Evolutionary conservation across 2,888 invertebrate genomes (phyloP).

Genomic region (Conistra vaccinii): DNA sequence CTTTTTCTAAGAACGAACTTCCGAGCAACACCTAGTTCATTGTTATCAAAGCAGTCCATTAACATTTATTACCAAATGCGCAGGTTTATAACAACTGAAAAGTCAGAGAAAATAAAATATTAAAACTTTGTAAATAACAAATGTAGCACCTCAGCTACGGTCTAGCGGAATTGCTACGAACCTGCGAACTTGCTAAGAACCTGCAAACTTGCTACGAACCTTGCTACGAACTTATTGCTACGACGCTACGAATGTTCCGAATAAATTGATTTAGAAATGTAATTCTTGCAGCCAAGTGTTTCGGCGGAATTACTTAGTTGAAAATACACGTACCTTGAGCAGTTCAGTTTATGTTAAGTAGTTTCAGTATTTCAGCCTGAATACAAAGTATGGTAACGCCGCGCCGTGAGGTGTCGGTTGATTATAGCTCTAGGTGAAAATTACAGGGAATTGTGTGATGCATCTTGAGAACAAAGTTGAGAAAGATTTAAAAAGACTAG

Average conservation of each 20-base stretch:
- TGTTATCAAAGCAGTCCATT: neutral
- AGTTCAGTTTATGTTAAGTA: conserved; percentile 38
- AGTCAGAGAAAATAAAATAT: neutral
- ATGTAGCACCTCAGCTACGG: conserved; percentile 17
- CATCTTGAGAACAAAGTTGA: neutral
- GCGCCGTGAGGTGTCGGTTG: neutral
- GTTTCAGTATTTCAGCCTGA: conserved; percentile 45
- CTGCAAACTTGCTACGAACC: neutral
- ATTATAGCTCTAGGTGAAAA: conserved; percentile 11
- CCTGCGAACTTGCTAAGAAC: conserved; percentile 7
- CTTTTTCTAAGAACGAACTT: neutral
- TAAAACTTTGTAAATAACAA: neutral
- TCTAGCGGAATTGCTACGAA: conserved; percentile 1
- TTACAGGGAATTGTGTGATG: neutral
- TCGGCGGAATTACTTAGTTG: conserved; percentile 25
- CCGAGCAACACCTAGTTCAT: neutral
- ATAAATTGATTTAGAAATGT: conserved; percentile 50
- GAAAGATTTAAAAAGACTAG: neutral
- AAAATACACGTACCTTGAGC: conserved; percentile 25
- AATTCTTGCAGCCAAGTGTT: conserved; percentile 36
- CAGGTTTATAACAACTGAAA: no score
- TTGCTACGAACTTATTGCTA: conserved; percentile 13
- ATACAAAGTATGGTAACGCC: conserved; percentile 33
- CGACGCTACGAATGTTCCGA: conserved; percentile 8
- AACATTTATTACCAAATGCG: neutral